phyloP scores from a whole-genome alignment of 2,113 vertebrate species.

The Sinocyclocheilus rhinocerous region DNA sequence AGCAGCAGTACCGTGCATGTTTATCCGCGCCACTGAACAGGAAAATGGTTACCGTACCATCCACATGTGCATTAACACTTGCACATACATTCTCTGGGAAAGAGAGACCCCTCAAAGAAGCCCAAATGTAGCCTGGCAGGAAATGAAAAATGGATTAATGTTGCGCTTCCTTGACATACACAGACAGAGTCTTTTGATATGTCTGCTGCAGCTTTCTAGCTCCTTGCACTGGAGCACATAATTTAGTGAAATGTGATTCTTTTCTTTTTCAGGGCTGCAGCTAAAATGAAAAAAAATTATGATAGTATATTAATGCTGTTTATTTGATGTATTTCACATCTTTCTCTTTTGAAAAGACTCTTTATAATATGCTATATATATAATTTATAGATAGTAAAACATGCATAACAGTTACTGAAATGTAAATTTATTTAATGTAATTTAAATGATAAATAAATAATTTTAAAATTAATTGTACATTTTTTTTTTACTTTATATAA shows the following conservation, averaged over 20 bases:
- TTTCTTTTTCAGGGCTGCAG: background rate
- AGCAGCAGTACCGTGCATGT: slow-evolving; percentile 7
- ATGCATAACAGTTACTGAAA: no score
- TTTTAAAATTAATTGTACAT: no score
- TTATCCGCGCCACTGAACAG: slow-evolving; percentile 43
- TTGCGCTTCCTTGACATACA: slow-evolving; percentile 24
- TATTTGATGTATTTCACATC: background rate
- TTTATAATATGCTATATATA: background rate
- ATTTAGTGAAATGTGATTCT: background rate
- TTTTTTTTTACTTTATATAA: no score
- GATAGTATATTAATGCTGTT: background rate
- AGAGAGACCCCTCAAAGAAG: slow-evolving; percentile 13
- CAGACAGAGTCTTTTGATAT: background rate
- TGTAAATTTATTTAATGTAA: no score
- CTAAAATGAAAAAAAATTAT: background rate
- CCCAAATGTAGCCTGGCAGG: slow-evolving; percentile 11
- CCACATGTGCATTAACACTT: slow-evolving; percentile 17
- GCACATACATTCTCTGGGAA: slow-evolving; percentile 8
- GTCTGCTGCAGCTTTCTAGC: background rate
- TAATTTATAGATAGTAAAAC: no score
- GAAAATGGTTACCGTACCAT: slow-evolving; percentile 45
- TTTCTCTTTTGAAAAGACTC: background rate
- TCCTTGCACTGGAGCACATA: background rate
- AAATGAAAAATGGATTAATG: slow-evolving; percentile 35
- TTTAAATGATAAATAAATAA: no score